phyloP scores from a whole-genome alignment of 2,888 invertebrate genomes.

The Melieria omissa region DNA sequence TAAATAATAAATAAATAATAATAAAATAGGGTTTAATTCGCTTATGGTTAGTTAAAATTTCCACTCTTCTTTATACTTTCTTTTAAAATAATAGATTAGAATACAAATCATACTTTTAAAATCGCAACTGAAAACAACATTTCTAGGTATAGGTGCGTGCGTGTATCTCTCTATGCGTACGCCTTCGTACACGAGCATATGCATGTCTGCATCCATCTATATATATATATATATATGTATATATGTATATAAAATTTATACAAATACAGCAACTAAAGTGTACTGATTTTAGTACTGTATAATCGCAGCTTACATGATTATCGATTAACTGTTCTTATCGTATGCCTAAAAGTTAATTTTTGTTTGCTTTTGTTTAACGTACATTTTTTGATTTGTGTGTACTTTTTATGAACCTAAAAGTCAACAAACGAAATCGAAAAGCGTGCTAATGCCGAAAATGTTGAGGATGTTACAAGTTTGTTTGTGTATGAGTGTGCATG shows the following conservation, averaged over 20 bases:
- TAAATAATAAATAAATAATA: slow-evolving; percentile 2
- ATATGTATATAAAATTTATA: slow-evolving; percentile 1
- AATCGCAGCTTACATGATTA: no score
- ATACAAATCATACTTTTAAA: slow-evolving; percentile 5
- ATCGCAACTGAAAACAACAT: slow-evolving; percentile 13
- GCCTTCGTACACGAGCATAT: not conserved
- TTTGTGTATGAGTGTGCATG: no score
- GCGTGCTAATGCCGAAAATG: no score
- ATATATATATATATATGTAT: slow-evolving; percentile 22
- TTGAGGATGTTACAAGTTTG: no score
- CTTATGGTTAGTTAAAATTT: slow-evolving; percentile 1
- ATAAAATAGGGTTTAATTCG: not conserved
- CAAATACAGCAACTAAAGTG: slow-evolving; percentile 12
- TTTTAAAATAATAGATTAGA: not conserved
- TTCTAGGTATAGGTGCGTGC: not conserved
- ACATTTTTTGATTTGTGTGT: no score
- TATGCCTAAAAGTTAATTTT: no score
- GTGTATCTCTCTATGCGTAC: not conserved
- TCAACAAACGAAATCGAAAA: no score
- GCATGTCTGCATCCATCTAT: slow-evolving; percentile 10
- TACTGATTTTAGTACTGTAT: slow-evolving; percentile 2
- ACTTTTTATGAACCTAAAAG: no score
- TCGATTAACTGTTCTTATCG: no score
- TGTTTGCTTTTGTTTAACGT: no score
- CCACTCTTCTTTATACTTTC: not conserved